Evolutionary conservation across 2,888 invertebrate genomes (phyloP), one percentile per base, ranked within the genome.

Genomic region (Saturnia japonica): DNA sequence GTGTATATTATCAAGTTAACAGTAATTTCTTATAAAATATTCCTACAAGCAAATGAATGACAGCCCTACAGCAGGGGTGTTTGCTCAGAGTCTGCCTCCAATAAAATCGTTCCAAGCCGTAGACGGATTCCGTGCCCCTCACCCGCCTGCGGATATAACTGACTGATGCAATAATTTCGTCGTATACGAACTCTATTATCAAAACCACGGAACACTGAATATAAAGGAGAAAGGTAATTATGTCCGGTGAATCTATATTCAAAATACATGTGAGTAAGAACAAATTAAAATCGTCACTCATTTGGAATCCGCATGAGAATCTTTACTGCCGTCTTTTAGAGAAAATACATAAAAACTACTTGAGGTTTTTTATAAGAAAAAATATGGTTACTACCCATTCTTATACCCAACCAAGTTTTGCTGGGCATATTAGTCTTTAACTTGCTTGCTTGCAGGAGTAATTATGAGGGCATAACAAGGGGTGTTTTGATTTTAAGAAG

Each of bases 81-180:
- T 82, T 80, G 80, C 78, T 74, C 76, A 73, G 76, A 71, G 81
- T 78, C 77, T 79, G 78, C 76, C 75, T 78, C 80, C 79, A 81
- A 80, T 85, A 85, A 83, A 85, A 78, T 80, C 77, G 76, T 81
- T 78, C 81, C 78, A 80, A 80, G 76, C 76, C 77, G 81, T 80
- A 79, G 82, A 83, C 82, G 77, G 81, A 78, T 80, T 80, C 76
- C 75, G 76, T 77, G 76, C 76, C 78, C 80, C 74, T 77, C 72
- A 77, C 76, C 75, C 72, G 76, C 77, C 76, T 76, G 73, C 74
- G 75, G 77, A 72, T 76, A 72, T 75, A 72, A 76, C 77, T 77
- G 77, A 78, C 76, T 79, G 77, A 80, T 82, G 79, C 76, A 77
- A 82, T 82, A 82, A 81, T 81, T 80, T 77, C 73, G 73, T 77